A percentile compares a stretch with the other conserved stretches of the same genome.
Conservation (phyloP, 30 jellyfish, hydroid and myxozoan genomes). For the Sanderia malayensis region DNA sequence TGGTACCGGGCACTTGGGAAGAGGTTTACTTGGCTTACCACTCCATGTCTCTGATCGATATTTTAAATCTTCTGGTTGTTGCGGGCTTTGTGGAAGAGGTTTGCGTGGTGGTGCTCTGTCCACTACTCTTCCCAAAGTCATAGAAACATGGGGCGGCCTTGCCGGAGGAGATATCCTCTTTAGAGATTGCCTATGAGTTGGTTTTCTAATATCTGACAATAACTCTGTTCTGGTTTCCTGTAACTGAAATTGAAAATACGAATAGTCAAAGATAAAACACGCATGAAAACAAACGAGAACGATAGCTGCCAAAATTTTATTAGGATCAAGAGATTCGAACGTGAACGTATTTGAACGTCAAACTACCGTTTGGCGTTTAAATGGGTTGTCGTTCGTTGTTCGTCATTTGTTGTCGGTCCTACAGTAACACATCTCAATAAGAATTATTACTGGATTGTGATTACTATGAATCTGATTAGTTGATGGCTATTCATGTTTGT, state of each 20-base stretch:
- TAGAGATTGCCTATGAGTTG: conserved; percentile 35
- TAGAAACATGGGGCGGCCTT: background rate
- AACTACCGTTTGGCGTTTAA: too few relatives aligned
- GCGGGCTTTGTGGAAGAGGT: conserved; percentile 44
- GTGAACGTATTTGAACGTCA: too few relatives aligned
- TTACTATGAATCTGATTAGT: too few relatives aligned
- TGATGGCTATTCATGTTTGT: too few relatives aligned
- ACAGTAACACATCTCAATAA: too few relatives aligned
- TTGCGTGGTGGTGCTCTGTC: conserved; percentile 46
- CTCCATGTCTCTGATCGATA: conserved; percentile 42
- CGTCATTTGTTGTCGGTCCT: too few relatives aligned
- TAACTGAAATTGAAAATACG: conserved; percentile 16
- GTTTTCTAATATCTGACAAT: conserved; percentile 34
- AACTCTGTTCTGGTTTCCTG: conserved; percentile 25
- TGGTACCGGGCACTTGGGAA: conserved; percentile 37
- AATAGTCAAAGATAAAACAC: too few relatives aligned
- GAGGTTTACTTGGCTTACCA: conserved; percentile 50
- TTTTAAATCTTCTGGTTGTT: conserved; percentile 4
- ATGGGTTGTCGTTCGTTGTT: too few relatives aligned
- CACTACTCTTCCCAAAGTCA: conserved; percentile 13
- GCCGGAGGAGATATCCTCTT: conserved; percentile 14
- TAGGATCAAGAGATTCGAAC: too few relatives aligned
- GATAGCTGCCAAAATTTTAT: too few relatives aligned
- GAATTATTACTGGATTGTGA: too few relatives aligned
- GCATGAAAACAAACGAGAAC: too few relatives aligned